Percentiles rank a stretch among this genome's conserved stretches.
phyloP scores from a whole-genome alignment of 2,888 invertebrate genomes.

The Fragum sueziense region DNA sequence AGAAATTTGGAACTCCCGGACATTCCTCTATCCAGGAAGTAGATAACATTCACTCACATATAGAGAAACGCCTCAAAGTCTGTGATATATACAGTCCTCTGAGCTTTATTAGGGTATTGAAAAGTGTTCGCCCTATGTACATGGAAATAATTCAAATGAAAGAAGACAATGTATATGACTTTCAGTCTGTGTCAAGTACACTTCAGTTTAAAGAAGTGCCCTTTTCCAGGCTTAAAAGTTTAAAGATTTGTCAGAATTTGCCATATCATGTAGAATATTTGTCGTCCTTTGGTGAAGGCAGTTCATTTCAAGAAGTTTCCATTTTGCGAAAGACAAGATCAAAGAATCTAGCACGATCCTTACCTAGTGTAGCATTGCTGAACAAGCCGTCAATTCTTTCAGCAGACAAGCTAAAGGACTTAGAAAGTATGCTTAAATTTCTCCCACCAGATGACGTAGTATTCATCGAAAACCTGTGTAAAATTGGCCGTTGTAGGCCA shows the following conservation, averaged over 20 bases:
- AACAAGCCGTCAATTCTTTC: not conserved
- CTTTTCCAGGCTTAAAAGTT: conserved; percentile 13
- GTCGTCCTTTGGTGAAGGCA: not conserved
- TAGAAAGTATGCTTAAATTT: conserved; percentile 15
- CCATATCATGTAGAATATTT: not conserved
- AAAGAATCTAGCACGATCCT: not conserved
- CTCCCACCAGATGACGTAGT: not conserved
- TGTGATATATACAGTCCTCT: conserved; percentile 16
- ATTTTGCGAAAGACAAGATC: not conserved
- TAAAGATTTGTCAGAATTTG: not conserved
- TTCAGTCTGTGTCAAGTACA: not conserved
- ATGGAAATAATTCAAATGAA: conserved; percentile 12
- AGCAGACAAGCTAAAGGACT: not conserved
- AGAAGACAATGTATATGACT: not conserved
- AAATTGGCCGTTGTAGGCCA: no score
- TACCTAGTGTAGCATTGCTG: not conserved
- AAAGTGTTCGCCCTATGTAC: not conserved
- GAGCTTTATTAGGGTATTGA: not conserved
- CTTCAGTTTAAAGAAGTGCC: conserved; percentile 10
- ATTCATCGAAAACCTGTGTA: not conserved
- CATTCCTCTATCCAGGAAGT: conserved; percentile 29
- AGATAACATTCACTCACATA: conserved; percentile 15
- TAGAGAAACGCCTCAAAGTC: not conserved
- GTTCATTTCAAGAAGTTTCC: not conserved
- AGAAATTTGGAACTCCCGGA: conserved; percentile 36